Percentiles rank a stretch among this genome's conserved stretches.
These are phyloP conservation scores for Pandemis corylana DNA, from an alignment of 2,888 invertebrate species.

Conservation along the genomic window DNA sequence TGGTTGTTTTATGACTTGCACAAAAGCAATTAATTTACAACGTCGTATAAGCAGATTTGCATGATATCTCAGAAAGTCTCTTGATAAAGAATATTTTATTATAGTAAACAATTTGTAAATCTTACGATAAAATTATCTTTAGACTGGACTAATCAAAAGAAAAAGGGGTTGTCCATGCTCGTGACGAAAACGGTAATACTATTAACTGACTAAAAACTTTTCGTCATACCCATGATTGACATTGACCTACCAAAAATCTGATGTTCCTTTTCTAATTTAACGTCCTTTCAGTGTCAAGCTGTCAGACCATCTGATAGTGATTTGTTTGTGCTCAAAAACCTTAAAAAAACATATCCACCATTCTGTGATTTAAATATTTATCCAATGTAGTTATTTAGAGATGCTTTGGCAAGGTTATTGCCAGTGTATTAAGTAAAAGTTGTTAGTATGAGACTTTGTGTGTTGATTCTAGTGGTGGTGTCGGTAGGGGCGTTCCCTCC, in stretches of 20 bases:
- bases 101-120: too few relatives aligned
- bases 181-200: neutral
- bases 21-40: too few relatives aligned
- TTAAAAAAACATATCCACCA: conserved; percentile 58
- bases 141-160: neutral
- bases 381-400: conserved; percentile 52
- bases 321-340: conserved; percentile 65
- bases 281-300: conserved; percentile 52
- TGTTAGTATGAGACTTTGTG: conserved; percentile 69
- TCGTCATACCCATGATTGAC: neutral
- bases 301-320: conserved; percentile 61
- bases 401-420: conserved; percentile 57
- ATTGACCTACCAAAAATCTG: neutral
- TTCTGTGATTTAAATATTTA: conserved; percentile 53
- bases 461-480: conserved; percentile 63
- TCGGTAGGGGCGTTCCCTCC: conserved; percentile 67
- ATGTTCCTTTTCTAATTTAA: conserved; percentile 52
- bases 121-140: neutral
- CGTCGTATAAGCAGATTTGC: too few relatives aligned
- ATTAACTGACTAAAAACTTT: neutral
- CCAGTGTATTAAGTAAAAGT: conserved; percentile 52
- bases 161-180: neutral
- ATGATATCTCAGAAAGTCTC: too few relatives aligned
- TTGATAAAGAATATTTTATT: neutral
- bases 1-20: too few relatives aligned